These are phyloP conservation scores for Lycodopsis pacificus DNA, from an alignment of 2,797 vertebrate genomes.

Conservation along the genomic window DNA sequence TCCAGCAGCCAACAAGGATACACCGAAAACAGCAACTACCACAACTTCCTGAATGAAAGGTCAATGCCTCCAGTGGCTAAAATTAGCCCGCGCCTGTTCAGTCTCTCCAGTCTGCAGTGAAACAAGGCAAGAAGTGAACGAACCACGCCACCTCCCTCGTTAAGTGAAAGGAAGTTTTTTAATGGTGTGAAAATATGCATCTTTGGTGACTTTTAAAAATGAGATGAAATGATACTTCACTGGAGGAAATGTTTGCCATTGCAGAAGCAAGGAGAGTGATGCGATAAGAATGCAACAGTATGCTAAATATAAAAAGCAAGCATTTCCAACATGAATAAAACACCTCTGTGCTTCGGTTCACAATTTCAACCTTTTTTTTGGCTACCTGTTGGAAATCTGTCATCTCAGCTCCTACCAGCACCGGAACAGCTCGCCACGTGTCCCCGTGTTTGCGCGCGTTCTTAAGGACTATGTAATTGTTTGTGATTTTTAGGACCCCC, in stretches of 20 bases:
- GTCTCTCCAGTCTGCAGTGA: background rate
- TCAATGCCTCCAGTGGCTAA: conserved; percentile 54
- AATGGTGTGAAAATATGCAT: background rate
- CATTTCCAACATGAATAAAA: background rate
- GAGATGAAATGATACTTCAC: background rate
- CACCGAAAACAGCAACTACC: conserved; percentile 38
- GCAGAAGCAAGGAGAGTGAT: background rate
- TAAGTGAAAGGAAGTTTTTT: background rate
- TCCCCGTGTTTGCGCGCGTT: background rate
- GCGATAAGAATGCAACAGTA: background rate
- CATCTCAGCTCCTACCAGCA: conserved; percentile 10
- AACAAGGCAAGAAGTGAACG: conserved; percentile 1
- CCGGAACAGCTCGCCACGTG: conserved; percentile 14
- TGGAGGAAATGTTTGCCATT: background rate
- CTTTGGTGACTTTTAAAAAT: background rate
- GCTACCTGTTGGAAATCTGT: conserved; percentile 19
- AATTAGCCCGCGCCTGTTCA: conserved; percentile 37
- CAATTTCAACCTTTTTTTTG: conserved; percentile 20
- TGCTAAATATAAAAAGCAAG: conserved; percentile 2
- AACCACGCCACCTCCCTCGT: conserved; percentile 9
- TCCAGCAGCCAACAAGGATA: conserved; percentile 25
- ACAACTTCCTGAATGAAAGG: conserved; percentile 62
- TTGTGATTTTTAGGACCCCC: conserved; percentile 52
- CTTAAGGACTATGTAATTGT: conserved; percentile 57
- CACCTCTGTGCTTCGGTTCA: conserved; percentile 5